Base-by-base conservation (phyloP, 2,888 invertebrate species). In the Polyommatus iphigenia region DNA sequence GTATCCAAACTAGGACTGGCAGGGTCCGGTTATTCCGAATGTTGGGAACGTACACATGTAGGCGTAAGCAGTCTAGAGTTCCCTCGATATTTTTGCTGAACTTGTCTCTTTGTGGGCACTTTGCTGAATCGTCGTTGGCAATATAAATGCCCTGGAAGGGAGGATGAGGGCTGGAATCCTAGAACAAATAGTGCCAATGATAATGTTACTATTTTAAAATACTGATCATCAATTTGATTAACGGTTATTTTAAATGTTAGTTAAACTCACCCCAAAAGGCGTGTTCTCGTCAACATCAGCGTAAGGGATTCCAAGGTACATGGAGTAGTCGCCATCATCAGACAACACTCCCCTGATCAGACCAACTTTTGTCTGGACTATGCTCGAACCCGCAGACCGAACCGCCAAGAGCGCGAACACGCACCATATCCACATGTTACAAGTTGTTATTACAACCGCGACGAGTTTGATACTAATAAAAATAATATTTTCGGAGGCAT, bases 21-120 rank as follows among this genome's bases (percentile, higher is more conserved):
- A 82, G 71, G 8, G 36, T 77, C 13, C 79, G 81, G 3, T 54
- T 77, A 7, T 18, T 79, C 2, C 81, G 80, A 7, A 71, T 32
- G 29, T 80, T 80, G 4, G 84, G 84, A 1, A 82, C 82, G 78
- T 82, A 83, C 10, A 87, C 76, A 73, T 86, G 85, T 2, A 87
- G 72, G 36, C 83, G 83, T 1, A 88, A 81, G 50, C 87, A 86
- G 71, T 86, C 85, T 0, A 86, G 77, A 5, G 81, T 75, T 10
- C 86, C 86, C 0, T 82, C 79, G 29, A 83, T 77, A 1, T 82
- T 82, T 6, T 81, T 72, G 46, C 82, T 83, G 15, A 83, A 82
- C 36, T 84, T 83, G 20, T 85, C 83, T 5, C 78, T 32, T 83
- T 87, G 87, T 5, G 87, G 85, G 76, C 87, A 87, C 77, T 83